Percentiles rank a stretch among this genome's conserved stretches.
phyloP scores from a whole-genome alignment of 2,888 invertebrate genomes.

The Arge pagana region DNA sequence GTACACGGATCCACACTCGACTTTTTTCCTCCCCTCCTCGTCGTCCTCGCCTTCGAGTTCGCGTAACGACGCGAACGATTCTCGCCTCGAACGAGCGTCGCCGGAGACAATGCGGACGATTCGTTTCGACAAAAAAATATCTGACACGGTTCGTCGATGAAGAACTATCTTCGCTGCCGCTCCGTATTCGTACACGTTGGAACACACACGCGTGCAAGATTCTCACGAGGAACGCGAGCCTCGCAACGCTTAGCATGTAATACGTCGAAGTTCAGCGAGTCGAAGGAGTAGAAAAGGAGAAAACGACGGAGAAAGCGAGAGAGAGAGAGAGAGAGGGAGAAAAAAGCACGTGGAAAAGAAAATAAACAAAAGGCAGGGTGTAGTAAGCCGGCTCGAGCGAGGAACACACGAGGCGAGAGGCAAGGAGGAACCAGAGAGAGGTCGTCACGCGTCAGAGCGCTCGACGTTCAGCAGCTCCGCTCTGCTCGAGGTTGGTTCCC shows the following conservation, averaged over 20 bases:
- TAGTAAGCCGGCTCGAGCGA: conserved; percentile 10
- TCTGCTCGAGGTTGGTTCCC: no score
- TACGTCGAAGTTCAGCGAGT: conserved; percentile 2
- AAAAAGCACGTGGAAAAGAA: conserved; percentile 16
- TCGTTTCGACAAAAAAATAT: no score
- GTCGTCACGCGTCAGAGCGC: conserved; percentile 39
- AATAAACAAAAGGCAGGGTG: no score
- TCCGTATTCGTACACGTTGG: no score
- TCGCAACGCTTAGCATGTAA: background rate
- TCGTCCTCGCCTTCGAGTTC: no score
- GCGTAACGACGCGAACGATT: no score
- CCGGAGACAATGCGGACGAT: no score
- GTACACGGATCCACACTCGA: no score
- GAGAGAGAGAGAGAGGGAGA: conserved; percentile 5
- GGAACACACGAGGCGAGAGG: conserved; percentile 16
- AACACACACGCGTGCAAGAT: background rate
- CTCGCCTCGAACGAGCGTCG: no score
- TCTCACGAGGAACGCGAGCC: conserved; percentile 9
- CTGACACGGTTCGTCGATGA: no score
- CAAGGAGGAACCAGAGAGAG: conserved; percentile 28
- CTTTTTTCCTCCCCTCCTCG: no score
- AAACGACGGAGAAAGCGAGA: background rate
- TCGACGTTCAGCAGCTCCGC: conserved; percentile 26
- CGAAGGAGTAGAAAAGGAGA: conserved; percentile 11
- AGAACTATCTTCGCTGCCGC: no score